Evolutionary conservation across 37 sponge, comb jelly and placozoan species (phyloP).

Genomic region (Petrosia ficiformis): DNA sequence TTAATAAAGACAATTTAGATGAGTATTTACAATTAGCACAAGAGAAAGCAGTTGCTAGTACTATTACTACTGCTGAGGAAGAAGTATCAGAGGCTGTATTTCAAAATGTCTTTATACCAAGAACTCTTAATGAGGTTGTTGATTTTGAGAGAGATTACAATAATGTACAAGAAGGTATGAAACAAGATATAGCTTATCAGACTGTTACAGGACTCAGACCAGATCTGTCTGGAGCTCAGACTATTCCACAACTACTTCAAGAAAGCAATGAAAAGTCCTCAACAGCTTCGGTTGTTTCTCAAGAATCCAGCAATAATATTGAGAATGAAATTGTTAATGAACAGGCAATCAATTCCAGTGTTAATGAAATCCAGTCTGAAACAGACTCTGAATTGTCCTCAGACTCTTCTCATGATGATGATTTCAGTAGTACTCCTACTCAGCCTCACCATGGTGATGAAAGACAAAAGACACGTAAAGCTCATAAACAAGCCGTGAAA

Average conservation of each 20-base stretch:
- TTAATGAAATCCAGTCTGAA: too few relatives aligned
- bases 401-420: background rate
- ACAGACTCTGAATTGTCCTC: background rate
- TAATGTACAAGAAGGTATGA: conserved; percentile 33
- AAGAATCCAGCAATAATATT: background rate
- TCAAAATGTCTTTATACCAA: conserved; percentile 85
- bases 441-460: background rate
- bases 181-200: conserved; percentile 58
- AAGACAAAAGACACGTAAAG: conserved; percentile 37
- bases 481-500: conserved; percentile 84
- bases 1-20: conserved; percentile 84
- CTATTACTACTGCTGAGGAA: conserved; percentile 8
- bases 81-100: conserved; percentile 87
- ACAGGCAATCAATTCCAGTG: too few relatives aligned
- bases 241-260: conserved; percentile 47
- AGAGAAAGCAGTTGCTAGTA: conserved; percentile 28
- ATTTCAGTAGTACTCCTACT: conserved; percentile 5
- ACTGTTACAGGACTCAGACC: conserved; percentile 79
- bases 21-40: conserved; percentile 79
- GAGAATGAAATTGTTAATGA: background rate
- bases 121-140: conserved; percentile 84
- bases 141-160: conserved; percentile 73
- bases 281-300: background rate
- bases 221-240: conserved; percentile 71
- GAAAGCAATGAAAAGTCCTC: background rate